Conservation (phyloP, 2,113 vertebrate genomes). For the Indri indri region DNA sequence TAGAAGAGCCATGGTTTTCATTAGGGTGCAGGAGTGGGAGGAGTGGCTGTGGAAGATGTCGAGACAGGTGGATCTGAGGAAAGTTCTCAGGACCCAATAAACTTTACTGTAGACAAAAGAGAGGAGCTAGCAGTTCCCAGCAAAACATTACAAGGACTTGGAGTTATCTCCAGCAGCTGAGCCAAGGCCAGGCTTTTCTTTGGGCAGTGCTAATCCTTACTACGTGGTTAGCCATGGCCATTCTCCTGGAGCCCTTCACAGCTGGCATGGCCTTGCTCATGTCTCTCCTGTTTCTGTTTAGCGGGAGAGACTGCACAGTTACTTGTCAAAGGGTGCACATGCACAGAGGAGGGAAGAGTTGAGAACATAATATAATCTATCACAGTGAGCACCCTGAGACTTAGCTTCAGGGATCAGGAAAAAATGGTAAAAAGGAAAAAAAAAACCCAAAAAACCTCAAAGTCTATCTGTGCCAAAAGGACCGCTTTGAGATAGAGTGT, state of each 20-base stretch:
- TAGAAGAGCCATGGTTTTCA: neutral
- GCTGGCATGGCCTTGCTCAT: neutral
- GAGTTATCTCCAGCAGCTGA: neutral
- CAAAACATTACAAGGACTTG: neutral
- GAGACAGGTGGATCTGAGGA: too few relatives aligned
- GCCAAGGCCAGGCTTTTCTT: neutral
- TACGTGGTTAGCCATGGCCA: neutral
- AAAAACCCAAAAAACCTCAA: neutral
- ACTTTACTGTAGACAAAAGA: neutral
- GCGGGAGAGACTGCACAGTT: neutral
- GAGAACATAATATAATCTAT: neutral
- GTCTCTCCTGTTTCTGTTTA: neutral
- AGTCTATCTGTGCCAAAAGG: neutral
- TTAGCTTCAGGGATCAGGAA: neutral
- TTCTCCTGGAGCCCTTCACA: neutral
- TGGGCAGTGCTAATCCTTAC: too few relatives aligned
- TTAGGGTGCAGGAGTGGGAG: neutral
- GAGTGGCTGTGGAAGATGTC: fast-evolving
- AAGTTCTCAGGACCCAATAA: neutral
- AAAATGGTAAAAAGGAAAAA: neutral
- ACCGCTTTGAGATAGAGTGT: neutral
- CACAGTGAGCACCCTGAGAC: neutral
- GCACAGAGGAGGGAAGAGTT: neutral
- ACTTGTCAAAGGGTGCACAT: neutral
- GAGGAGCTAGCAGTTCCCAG: too few relatives aligned